Base-by-base conservation (phyloP, 2,888 invertebrate species). In the Altica lythri region DNA sequence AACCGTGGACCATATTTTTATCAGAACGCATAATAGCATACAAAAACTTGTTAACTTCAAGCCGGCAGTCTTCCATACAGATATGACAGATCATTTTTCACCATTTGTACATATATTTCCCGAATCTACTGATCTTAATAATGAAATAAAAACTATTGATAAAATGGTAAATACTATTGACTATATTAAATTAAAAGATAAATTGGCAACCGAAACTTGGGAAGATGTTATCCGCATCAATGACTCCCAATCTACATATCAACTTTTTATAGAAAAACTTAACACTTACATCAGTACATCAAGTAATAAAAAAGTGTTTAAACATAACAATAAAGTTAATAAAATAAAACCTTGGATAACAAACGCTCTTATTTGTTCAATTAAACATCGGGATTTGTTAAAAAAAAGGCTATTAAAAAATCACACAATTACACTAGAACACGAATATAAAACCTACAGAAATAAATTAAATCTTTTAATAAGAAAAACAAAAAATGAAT, bases 301-400 rank as follows among this genome's bases (percentile, higher is more conserved):
- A 29, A 30, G 12, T 18, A 14, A 49, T 18, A 5, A n/a, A 18
- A 19, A 42, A 30, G 12, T 6, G 5, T 4, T 42, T n/a, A n/a
- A n/a, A 13, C 40, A 42, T 12, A 6, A 30, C 13, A 53, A 32
- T 18, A 38, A 46, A 18, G 16, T 29, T 14, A 44, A 13, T 10
- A 32, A 53, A 53, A 18, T 46, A 5, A 40, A 53, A 46, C 52
- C 40, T 4, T 46, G 48, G 53, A 56, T 53, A 8, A 44, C 45
- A n/a, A 19, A 16, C 4, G 53, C 35, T 4, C 29, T 53, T 9
- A 53, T 53, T 14, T 25, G 2, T 27, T 48, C 53, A 12, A 48
- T 53, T 9, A 13, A 46, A 10, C 46, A 38, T 9, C 37, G 37
- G 12, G 37, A 47, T 34, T 4, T 25, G 5, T 19, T 40, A 10